Evolutionary conservation across 1,140 invertebrate species (phyloP).

Genomic region (Chlorops oryzae): DNA sequence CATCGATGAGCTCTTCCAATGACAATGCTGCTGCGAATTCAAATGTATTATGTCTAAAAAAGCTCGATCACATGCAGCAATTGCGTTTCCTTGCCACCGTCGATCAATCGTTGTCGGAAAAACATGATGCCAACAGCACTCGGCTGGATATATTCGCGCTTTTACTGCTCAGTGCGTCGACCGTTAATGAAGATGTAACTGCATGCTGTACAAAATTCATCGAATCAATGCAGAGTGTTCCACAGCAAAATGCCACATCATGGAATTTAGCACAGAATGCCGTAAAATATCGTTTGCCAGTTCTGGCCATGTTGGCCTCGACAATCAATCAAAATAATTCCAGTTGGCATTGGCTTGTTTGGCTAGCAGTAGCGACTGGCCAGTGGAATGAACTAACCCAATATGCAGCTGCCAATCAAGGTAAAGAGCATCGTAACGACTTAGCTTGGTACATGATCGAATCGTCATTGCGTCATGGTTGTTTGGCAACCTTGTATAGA

Average conservation of each 20-base stretch:
- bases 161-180: conserved; percentile 32
- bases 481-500: conserved; percentile 49
- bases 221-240: conserved; percentile 24
- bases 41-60: conserved; percentile 19
- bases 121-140: conserved; percentile 21
- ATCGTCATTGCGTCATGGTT: conserved; percentile 44
- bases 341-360: conserved; percentile 54
- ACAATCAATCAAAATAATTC: conserved; percentile 20
- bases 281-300: conserved; percentile 40
- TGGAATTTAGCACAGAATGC: conserved; percentile 44
- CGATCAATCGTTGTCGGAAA: conserved; percentile 18
- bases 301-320: conserved; percentile 55
- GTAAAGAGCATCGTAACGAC: conserved; percentile 16
- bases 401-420: conserved; percentile 7
- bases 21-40: conserved; percentile 26
- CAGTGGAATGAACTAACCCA: conserved; percentile 35
- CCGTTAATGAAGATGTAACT: no score
- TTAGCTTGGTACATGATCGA: conserved; percentile 38
- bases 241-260: conserved; percentile 39
- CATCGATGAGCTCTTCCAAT: conserved; percentile 21
- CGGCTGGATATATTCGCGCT: conserved; percentile 38
- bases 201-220: no score
- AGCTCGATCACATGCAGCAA: background rate
- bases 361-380: conserved; percentile 49
- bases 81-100: conserved; percentile 4